Base-by-base conservation (phyloP, 2,888 invertebrate species). In the Anoplius nigerrimus region DNA sequence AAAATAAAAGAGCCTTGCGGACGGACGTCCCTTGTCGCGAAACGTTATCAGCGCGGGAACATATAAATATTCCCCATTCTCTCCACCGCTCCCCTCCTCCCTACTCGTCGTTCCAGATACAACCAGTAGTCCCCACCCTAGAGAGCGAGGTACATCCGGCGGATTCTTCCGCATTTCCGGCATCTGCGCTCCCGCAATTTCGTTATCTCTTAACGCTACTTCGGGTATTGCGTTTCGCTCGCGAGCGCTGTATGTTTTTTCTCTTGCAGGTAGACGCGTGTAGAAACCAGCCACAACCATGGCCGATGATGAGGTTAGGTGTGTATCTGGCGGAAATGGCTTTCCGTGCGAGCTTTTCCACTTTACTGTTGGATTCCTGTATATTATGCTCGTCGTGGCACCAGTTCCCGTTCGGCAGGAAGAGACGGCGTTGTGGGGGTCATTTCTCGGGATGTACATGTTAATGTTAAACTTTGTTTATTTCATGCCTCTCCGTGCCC, bases 271-370 rank as follows among this genome's bases (percentile, higher is more conserved):
- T 91, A 91, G 91, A 89, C 90, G 89, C 89, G 89, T 88, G 86
- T 89, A 90, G 90, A 90, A 90, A 87, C 89, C 71, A 81, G 66
- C 85, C 81, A 80, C 73, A 92, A 95, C 89, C 91, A 96, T 96
- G 96, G 95, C 95, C 92, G 96, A 96, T 93, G 96, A 96, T 93
- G 96, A 96, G 92, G 96, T 96, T 92, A 95, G 96, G 95, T 96
- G 92, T 90, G 95, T 92, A 90, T 72, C 72, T 57, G 60, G 13
- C 16, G 34, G 13, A 34, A 11, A 24, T 34, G 42, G 18, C 6
- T 54, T 24, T 27, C 13, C 2, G 22, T 11, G 16, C 5, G 1
- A 13, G 11, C 16, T 52, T 16, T 54, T 48, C 2, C 2, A 20
- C 0, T 22, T 5, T 42, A 56, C 34, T 43, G 11, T 56, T 43